Evolutionary conservation across 2,797 vertebrate genomes (phyloP), one percentile per base, ranked within the genome.

Genomic region (Phaenicophaeus curvirostris): DNA sequence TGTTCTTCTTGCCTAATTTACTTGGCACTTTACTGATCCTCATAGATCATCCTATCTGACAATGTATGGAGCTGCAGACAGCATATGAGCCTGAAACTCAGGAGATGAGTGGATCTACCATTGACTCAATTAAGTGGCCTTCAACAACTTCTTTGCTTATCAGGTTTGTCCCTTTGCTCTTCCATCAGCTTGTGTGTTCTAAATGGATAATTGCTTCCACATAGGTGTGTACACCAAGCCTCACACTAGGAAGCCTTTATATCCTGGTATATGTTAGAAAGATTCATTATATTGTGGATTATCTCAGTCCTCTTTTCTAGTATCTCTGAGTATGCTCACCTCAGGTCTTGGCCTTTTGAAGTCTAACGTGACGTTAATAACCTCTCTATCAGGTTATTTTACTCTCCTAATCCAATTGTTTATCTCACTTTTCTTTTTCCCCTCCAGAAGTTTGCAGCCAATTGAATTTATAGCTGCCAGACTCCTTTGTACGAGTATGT

Each of bases 61-160:
- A 44, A 41, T 5, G 5, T 27, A 3, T 5, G n/a, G 35, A 72
- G 33, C 30, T 0, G 0, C 37, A 50, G 31, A 17, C 6, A 37
- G 31, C 33, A 69, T 13, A 18, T 0, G 3, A 65, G 30, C 28
- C 37, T 3, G 1, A 85, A 73, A 30, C 21, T 39, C 39, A 12
- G 37, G 59, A 67, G 61, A 39, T 48, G 13, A 71, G 20, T n/a
- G 31, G 7, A 13, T 33, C n/a, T 73, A 30, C 9, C 2, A 0
- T 2, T 59, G 57, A 31, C 17, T 55, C 24, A 15, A 23, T 1
- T 0, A 68, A 58, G 37, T 15, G 23, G 19, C 15, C 37, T 81
- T 73, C 48, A 88, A 11, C 11, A 62, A 24, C 2, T 39, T 55
- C 9, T 2, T 62, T 62, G 54, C 19, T 72, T 33, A 8, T 5